Evolutionary conservation across 2,888 invertebrate species (phyloP).

Genomic region (Thera britannica): DNA sequence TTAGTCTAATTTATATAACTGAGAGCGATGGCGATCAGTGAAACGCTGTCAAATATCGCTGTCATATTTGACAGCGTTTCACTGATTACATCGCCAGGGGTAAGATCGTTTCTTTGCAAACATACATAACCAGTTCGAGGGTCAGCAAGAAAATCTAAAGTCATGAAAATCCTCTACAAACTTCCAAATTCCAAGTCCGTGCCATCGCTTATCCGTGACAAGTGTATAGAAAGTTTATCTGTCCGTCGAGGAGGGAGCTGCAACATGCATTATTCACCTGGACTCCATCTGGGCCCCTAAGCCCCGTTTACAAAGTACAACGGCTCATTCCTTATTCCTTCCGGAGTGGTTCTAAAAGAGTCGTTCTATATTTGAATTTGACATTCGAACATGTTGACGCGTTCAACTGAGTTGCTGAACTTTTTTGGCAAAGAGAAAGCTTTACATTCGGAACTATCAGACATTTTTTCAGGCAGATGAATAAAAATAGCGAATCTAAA

Average conservation of each 20-base stretch:
- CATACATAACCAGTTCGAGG: too few relatives aligned
- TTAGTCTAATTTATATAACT: background rate
- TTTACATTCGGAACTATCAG: too few relatives aligned
- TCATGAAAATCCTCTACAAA: conserved; percentile 19
- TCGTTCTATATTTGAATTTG: conserved; percentile 17
- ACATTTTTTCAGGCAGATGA: background rate
- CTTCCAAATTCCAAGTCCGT: conserved; percentile 22
- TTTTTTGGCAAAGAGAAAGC: background rate
- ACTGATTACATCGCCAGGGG: too few relatives aligned
- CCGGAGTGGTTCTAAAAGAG: conserved; percentile 4
- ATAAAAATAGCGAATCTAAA: too few relatives aligned
- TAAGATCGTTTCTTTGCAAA: too few relatives aligned
- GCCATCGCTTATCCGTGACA: conserved; percentile 36
- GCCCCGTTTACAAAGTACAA: conserved; percentile 44
- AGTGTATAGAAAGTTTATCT: conserved; percentile 40
- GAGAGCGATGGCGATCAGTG: too few relatives aligned
- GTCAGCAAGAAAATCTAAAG: conserved; percentile 22
- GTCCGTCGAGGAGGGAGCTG: conserved; percentile 35
- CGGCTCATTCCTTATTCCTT: conserved; percentile 29
- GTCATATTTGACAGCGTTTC: too few relatives aligned
- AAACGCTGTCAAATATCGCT: too few relatives aligned
- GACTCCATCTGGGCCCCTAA: conserved; percentile 39
- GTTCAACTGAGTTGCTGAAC: background rate
- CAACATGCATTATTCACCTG: conserved; percentile 52
- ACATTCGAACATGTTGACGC: conserved; percentile 18